These are phyloP conservation scores for Fissipunctia ypsillon DNA, from an alignment of 2,888 invertebrate species.

Conservation along the genomic window DNA sequence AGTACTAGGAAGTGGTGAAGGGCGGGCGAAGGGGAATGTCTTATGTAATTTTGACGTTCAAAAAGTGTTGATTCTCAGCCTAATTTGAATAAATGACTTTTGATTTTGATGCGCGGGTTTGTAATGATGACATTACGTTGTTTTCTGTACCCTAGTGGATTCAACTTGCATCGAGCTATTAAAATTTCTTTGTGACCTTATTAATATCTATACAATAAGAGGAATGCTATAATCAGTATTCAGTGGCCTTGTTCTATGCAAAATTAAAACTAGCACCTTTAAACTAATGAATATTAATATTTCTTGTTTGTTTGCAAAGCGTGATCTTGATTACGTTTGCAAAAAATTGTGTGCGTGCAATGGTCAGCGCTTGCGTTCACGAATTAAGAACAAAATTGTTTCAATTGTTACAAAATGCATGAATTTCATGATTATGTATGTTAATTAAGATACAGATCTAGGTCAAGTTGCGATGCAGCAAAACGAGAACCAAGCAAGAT, in stretches of 20 bases:
- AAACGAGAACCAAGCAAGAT: constrained; percentile 6
- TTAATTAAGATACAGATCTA: constrained; percentile 24
- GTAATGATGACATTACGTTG: neutral
- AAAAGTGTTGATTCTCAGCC: neutral
- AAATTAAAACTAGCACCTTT: constrained; percentile 24
- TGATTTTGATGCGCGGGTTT: neutral
- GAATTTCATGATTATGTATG: constrained; percentile 10
- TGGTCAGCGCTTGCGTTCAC: neutral
- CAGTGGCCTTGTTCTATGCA: constrained; percentile 28
- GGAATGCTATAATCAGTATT: neutral
- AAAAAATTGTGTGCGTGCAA: constrained; percentile 39
- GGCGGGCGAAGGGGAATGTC: neutral
- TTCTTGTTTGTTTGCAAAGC: constrained; percentile 19
- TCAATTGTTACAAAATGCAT: constrained; percentile 33
- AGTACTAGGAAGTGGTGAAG: too few species aligned
- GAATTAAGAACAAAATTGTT: constrained; percentile 34
- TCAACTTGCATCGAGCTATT: too few species aligned
- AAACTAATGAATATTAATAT: constrained; percentile 43
- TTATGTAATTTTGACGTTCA: neutral
- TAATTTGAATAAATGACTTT: neutral
- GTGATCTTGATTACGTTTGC: constrained; percentile 37
- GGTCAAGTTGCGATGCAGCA: neutral
- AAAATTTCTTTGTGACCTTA: neutral
- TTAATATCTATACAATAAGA: neutral
- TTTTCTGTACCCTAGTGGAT: neutral